Evolutionary conservation across 2,797 vertebrate species (phyloP).

Genomic region (Sphenodon punctatus): DNA sequence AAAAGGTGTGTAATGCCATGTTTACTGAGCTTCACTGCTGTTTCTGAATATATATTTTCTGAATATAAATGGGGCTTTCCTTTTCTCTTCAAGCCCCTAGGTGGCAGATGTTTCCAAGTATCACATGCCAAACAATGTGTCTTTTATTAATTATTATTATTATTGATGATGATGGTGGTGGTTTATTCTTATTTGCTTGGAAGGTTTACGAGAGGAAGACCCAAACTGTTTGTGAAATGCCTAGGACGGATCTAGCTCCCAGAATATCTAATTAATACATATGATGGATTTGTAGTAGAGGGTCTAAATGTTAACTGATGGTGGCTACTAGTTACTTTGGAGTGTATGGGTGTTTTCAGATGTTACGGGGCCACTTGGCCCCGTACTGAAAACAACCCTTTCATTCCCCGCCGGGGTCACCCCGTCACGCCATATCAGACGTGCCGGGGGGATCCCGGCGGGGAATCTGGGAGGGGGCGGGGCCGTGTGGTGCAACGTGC

Average conservation of each 20-base stretch:
- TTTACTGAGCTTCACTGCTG: background rate
- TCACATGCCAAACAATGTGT: constrained; percentile 36
- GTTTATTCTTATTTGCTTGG: constrained; percentile 16
- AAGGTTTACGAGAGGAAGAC: constrained; percentile 13
- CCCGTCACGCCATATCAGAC: too few relatives aligned
- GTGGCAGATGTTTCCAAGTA: constrained; percentile 45
- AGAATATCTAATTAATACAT: background rate
- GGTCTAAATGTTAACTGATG: background rate
- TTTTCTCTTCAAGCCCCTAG: constrained; percentile 23
- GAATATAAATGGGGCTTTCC: too few relatives aligned
- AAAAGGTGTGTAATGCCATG: background rate
- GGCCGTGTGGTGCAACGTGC: too few relatives aligned
- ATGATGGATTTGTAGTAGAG: background rate
- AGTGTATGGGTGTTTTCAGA: too few relatives aligned
- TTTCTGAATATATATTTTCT: background rate
- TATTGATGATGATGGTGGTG: constrained; percentile 8
- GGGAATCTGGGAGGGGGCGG: too few relatives aligned
- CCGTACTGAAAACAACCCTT: too few relatives aligned
- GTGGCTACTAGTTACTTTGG: too few relatives aligned
- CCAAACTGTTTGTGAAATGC: background rate
- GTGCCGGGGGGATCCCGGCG: too few relatives aligned
- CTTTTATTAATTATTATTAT: background rate
- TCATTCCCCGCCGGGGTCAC: too few relatives aligned
- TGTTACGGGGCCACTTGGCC: too few relatives aligned
- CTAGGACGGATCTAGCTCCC: background rate